phyloP scores from a whole-genome alignment of 2,113 vertebrate genomes.

The Pristiophorus japonicus region DNA sequence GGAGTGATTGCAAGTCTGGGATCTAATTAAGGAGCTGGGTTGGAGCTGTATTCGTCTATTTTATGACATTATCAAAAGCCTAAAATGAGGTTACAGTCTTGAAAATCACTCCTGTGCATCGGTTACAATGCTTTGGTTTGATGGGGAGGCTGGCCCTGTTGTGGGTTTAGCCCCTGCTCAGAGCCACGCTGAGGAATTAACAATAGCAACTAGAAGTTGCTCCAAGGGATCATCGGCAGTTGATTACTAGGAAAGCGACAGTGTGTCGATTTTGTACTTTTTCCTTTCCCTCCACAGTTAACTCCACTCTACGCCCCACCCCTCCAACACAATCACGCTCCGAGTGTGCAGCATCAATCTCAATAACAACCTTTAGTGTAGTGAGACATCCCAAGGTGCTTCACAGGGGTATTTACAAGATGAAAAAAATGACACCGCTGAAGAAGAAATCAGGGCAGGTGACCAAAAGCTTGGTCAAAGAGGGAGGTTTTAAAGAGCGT shows the following conservation, averaged over 20 bases:
- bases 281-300: background rate
- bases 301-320: background rate
- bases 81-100: constrained; percentile 20
- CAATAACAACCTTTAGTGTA: too few relatives aligned
- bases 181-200: background rate
- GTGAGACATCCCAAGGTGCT: too few relatives aligned
- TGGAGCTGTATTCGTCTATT: background rate
- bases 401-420: too few relatives aligned
- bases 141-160: background rate
- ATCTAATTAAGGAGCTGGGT: constrained; percentile 22
- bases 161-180: background rate
- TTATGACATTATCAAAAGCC: constrained; percentile 21
- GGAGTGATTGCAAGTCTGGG: constrained; percentile 28
- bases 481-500: too few relatives aligned
- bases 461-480: too few relatives aligned
- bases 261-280: background rate
- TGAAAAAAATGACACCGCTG: too few relatives aligned
- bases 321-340: background rate
- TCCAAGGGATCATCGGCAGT: background rate
- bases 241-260: background rate
- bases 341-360: background rate
- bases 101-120: background rate
- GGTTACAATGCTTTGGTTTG: background rate
- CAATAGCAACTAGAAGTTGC: background rate
- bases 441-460: too few relatives aligned